Evolutionary conservation across 1,140 invertebrate species (phyloP), one percentile per base, ranked within the genome.

Genomic region (Propsilocerus akamusi): DNA sequence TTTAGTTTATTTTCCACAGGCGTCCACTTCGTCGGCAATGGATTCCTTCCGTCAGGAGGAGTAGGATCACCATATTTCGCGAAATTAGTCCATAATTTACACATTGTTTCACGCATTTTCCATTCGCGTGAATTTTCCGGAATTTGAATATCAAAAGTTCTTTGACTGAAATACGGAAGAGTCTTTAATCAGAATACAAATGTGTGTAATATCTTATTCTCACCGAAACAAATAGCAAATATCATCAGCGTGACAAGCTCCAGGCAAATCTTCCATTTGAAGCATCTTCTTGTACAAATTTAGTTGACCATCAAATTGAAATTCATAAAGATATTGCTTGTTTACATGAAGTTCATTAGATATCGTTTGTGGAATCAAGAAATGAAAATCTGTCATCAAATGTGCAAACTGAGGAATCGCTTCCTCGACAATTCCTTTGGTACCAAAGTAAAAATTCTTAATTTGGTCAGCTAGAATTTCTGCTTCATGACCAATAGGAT

Each of bases 51-150:
- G 17, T 23, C 28, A n/a, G 47, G 7, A 10, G 57, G 52, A 25
- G 53, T 63, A 1, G 67, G 67, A 10, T 62, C 61, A 1, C 60
- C 54, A 49, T 32, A 53, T 53, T 53, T 58, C 3, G 54, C 58
- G 53, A 59, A 59, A 51, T 55, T 59, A 12, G 58, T 53, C 54
- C 54, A 58, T 17, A 55, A 23, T 34, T 50, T 55, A 10, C 34
- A 41, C 17, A 41, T 17, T 41, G 17, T 41, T 41, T 14, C 17
- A 7, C 34, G 5, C 14, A 41, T 41, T 5, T 8, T 7, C 10
- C 5, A 4, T 17, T 14, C 14, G 4, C 14, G 17, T 1, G 34
- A 41, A 20, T 41, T 41, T 20, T 41, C 34, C 4, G 8, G 0
- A 4, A 41, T 20, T 7, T 41, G 14, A 17, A 41, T 3, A 5